These are phyloP conservation scores for Trididemnum nubilum DNA, from an alignment of 23 tunicate genomes.

Conservation along the genomic window DNA sequence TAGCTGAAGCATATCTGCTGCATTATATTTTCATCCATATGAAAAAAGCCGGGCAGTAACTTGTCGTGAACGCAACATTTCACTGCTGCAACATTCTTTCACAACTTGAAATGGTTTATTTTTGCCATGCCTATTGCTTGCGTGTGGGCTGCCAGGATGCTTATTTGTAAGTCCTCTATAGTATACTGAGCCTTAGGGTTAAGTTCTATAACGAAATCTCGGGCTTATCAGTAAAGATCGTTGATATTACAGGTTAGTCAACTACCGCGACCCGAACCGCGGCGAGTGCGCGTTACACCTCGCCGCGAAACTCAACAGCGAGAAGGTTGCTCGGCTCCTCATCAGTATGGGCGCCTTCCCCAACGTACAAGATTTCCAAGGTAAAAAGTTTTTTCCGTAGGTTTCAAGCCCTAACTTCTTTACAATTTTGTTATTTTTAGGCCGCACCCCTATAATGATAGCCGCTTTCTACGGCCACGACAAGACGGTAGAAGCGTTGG, in stretches of 20 bases:
- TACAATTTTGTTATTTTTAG: conserved; percentile 15
- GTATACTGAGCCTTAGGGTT: no score
- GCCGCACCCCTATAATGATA: conserved; percentile 89
- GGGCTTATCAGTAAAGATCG: neutral
- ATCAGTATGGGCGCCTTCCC: conserved; percentile 73
- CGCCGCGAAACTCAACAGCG: conserved; percentile 80
- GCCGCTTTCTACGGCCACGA: conserved; percentile 93
- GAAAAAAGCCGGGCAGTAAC: no score
- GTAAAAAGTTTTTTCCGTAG: no score
- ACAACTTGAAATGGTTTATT: no score
- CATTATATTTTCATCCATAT: no score
- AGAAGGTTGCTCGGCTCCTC: conserved; percentile 54
- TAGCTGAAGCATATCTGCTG: no score
- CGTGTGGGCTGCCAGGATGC: no score
- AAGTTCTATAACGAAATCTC: no score
- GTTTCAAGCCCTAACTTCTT: neutral
- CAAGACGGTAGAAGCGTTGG: conserved; percentile 72
- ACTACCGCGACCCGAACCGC: conserved; percentile 86
- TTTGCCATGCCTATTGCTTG: no score
- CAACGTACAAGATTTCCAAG: conserved; percentile 92
- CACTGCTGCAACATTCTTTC: no score
- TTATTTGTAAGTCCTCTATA: no score
- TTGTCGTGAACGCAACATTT: no score
- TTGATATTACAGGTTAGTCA: conserved; percentile 61
- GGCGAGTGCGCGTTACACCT: conserved; percentile 92